These are phyloP conservation scores for Crotalus helleri DNA, from an alignment of 2,113 vertebrate species.

Conservation along the genomic window DNA sequence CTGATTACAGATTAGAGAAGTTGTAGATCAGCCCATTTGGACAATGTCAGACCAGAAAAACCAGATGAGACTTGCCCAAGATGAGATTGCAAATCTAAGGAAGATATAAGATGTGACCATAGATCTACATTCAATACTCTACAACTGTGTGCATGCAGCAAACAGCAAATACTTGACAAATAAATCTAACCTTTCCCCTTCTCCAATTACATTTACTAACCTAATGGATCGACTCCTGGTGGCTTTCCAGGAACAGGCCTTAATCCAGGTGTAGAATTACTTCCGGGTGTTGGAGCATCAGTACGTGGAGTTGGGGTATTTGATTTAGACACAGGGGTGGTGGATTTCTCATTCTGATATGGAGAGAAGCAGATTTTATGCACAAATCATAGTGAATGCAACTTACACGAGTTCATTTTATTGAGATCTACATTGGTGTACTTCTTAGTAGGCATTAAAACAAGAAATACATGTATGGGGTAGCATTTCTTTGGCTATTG, in stretches of 20 bases:
- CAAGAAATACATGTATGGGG: neutral
- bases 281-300: constrained; percentile 81
- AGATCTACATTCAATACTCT: neutral
- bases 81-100: neutral
- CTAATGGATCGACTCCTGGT: constrained; percentile 79
- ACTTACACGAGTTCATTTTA: neutral
- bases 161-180: neutral
- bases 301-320: constrained; percentile 82
- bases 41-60: neutral
- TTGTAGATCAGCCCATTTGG: neutral
- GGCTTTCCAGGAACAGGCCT: constrained; percentile 80
- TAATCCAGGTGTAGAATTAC: constrained; percentile 78
- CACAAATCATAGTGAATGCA: constrained; percentile 1
- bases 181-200: neutral
- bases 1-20: neutral
- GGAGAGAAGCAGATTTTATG: constrained; percentile 3
- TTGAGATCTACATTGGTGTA: neutral
- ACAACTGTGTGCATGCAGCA: neutral
- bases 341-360: constrained; percentile 85
- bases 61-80: neutral
- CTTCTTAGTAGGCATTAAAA: neutral
- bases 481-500: neutral
- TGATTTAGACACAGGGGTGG: constrained; percentile 84
- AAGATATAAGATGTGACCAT: neutral
- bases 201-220: constrained; percentile 62